A percentile compares a stretch with the other conserved stretches of the same genome.
These are phyloP conservation scores for Steinernema khuongi DNA, from an alignment of 1,140 invertebrate genomes.

Conservation along the genomic window DNA sequence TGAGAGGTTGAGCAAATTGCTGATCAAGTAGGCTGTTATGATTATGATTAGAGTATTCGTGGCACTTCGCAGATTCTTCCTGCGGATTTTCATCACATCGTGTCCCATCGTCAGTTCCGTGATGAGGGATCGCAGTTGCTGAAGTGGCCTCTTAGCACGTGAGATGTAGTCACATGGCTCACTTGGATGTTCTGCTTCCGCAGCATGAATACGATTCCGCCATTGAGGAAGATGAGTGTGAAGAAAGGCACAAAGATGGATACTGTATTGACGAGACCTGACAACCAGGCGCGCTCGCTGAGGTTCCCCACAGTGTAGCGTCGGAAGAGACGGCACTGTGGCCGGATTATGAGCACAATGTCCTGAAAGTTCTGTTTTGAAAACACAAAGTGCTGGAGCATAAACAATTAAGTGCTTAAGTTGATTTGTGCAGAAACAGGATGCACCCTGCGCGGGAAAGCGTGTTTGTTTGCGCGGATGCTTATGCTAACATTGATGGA, in stretches of 20 bases:
- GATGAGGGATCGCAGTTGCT: slow-evolving; percentile 52
- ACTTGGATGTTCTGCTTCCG: slow-evolving; percentile 54
- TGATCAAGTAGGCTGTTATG: slow-evolving; percentile 53
- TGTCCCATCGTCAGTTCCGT: slow-evolving; percentile 53
- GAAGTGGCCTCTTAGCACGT: not conserved
- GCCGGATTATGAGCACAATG: slow-evolving; percentile 23
- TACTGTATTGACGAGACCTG: slow-evolving; percentile 44
- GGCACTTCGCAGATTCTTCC: slow-evolving; percentile 45
- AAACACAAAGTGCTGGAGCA: not conserved
- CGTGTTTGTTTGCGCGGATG: too few relatives aligned
- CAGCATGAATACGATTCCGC: slow-evolving; percentile 55
- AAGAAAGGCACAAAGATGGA: slow-evolving; percentile 51
- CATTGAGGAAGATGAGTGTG: slow-evolving; percentile 56
- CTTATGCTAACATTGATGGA: too few relatives aligned
- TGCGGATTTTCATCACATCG: slow-evolving; percentile 51
- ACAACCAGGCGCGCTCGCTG: slow-evolving; percentile 8
- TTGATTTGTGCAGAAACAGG: too few relatives aligned
- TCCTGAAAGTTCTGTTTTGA: slow-evolving; percentile 24
- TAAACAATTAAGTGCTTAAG: not conserved
- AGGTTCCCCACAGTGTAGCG: slow-evolving; percentile 20
- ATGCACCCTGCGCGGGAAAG: too few relatives aligned
- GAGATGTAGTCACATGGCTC: not conserved
- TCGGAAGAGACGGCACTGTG: slow-evolving; percentile 20
- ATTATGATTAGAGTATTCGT: slow-evolving; percentile 54
- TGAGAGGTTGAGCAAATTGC: slow-evolving; percentile 49